phyloP scores from a whole-genome alignment of 1,140 invertebrate species.

The Macrosteles quadrilineatus region DNA sequence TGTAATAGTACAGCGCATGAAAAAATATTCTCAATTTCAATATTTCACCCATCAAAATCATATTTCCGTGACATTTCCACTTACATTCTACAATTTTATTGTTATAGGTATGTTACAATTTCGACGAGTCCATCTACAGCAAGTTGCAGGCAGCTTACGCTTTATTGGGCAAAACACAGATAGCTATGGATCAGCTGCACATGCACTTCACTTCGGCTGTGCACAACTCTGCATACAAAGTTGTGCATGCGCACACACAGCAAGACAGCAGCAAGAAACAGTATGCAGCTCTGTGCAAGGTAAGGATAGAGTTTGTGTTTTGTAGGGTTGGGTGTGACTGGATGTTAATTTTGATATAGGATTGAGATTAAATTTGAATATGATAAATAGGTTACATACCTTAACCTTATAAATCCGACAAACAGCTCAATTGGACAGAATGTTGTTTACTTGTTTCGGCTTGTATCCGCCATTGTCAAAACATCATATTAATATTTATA shows the following conservation, averaged over 20 bases:
- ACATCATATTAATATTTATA: too few relatives aligned
- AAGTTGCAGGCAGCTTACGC: slow-evolving; percentile 85
- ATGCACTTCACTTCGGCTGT: slow-evolving; percentile 96
- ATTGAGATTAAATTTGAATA: neutral
- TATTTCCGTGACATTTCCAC: too few relatives aligned
- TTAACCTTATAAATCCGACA: too few relatives aligned
- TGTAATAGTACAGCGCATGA: too few relatives aligned
- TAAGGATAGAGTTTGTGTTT: slow-evolving; percentile 47
- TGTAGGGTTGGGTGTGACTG: too few relatives aligned
- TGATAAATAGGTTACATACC: too few relatives aligned
- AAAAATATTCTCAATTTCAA: too few relatives aligned
- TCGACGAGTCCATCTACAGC: slow-evolving; percentile 70
- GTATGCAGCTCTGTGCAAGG: slow-evolving; percentile 75
- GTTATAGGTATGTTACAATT: slow-evolving; percentile 65
- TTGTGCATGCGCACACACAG: slow-evolving; percentile 63
- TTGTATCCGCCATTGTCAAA: too few relatives aligned
- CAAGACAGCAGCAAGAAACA: slow-evolving; percentile 70
- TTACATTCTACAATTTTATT: neutral
- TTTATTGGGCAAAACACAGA: slow-evolving; percentile 82
- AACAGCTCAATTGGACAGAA: too few relatives aligned
- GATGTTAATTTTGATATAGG: slow-evolving; percentile 18
- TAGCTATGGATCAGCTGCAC: slow-evolving; percentile 90
- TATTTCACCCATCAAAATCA: too few relatives aligned
- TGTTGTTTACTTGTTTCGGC: too few relatives aligned
- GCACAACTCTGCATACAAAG: slow-evolving; percentile 82